Evolutionary conservation across 2,113 vertebrate species (phyloP).

Genomic region (Notothenia coriiceps): DNA sequence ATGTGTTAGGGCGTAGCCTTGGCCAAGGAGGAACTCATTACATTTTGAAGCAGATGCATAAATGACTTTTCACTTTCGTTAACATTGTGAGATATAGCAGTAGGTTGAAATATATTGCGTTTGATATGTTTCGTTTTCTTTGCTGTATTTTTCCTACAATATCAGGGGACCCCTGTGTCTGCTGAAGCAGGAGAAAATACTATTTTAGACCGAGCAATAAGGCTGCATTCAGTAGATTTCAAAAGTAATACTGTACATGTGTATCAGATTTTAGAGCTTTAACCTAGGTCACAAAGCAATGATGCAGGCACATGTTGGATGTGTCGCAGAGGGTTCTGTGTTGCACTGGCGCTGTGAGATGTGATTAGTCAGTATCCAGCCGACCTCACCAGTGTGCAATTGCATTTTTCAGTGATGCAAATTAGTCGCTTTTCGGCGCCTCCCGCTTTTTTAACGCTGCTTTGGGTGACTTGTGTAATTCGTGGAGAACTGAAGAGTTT

Average conservation of each 20-base stretch:
- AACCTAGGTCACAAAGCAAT: conserved; percentile 13
- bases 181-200: not conserved
- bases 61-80: no score
- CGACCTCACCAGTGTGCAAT: not conserved
- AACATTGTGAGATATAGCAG: no score
- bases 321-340: conserved; percentile 13
- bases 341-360: not conserved
- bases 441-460: no score
- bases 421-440: no score
- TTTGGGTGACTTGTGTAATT: no score
- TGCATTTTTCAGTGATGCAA: not conserved
- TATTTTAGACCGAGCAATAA: conserved; percentile 37
- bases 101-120: not conserved
- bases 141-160: not conserved
- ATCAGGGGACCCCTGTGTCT: not conserved
- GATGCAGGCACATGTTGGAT: not conserved
- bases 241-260: conserved; percentile 19
- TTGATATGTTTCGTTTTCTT: not conserved
- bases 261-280: conserved; percentile 15
- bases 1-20: no score
- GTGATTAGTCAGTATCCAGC: conserved; percentile 30
- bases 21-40: no score
- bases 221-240: not conserved
- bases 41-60: no score
- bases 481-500: no score